Percentiles rank a stretch among this genome's conserved stretches.
Conservation (phyloP, 2,797 vertebrate species). For the Craterocephalus amniculus region DNA sequence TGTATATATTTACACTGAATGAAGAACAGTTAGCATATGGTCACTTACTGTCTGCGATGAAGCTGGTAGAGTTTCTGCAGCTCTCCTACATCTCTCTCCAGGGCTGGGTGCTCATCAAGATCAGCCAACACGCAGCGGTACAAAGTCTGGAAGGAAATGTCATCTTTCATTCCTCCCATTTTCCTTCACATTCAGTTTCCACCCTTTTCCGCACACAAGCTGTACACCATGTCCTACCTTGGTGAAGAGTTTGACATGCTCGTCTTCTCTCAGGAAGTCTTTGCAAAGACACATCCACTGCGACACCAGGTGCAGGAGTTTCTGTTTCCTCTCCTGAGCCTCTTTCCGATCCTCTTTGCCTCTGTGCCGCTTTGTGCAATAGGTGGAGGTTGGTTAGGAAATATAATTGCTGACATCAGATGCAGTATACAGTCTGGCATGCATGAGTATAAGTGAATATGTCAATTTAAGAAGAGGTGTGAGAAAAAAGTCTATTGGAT, state of each 20-base stretch:
- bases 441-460: conserved; percentile 1
- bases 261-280: conserved; percentile 92
- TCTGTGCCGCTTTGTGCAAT: conserved; percentile 90
- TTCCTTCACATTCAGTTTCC: conserved; percentile 14
- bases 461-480: conserved; percentile 14
- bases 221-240: conserved; percentile 83
- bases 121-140: conserved; percentile 93
- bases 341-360: conserved; percentile 90
- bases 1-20: background rate
- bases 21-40: background rate
- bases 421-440: background rate
- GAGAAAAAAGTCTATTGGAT: conserved; percentile 2
- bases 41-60: conserved; percentile 93
- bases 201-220: conserved; percentile 15
- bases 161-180: conserved; percentile 26
- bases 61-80: conserved; percentile 93
- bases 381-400: conserved; percentile 85
- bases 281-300: conserved; percentile 92
- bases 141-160: conserved; percentile 85
- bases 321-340: conserved; percentile 90
- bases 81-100: conserved; percentile 92
- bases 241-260: conserved; percentile 92
- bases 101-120: conserved; percentile 91
- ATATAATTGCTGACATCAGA: conserved; percentile 1
- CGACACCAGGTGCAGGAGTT: conserved; percentile 93